These are phyloP conservation scores for Chaitophorus viminalis DNA, from an alignment of 2,888 invertebrate species.

Conservation along the genomic window DNA sequence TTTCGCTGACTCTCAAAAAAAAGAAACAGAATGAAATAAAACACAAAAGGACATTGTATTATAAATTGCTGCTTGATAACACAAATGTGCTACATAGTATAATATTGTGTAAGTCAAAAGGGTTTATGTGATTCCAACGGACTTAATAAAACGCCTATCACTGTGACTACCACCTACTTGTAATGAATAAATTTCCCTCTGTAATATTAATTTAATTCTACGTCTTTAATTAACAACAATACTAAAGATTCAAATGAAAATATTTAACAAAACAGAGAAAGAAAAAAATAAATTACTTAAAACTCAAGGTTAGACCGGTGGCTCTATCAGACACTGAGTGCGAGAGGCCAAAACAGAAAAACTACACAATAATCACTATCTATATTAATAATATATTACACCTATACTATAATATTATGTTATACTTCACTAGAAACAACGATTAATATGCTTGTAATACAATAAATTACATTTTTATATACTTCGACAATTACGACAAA, in stretches of 20 bases:
- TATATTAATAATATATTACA: too few relatives aligned
- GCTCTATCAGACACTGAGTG: not conserved
- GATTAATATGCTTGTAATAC: too few relatives aligned
- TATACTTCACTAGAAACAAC: too few relatives aligned
- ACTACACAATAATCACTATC: not conserved
- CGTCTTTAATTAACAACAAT: conserved; percentile 20
- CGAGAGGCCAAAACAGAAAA: not conserved
- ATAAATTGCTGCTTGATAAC: not conserved
- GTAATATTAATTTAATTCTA: not conserved
- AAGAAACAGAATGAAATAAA: not conserved
- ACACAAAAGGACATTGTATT: not conserved
- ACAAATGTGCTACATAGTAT: not conserved
- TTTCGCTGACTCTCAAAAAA: conserved; percentile 26
- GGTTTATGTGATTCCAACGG: not conserved
- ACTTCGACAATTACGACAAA: too few relatives aligned
- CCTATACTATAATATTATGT: too few relatives aligned
- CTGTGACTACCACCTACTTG: not conserved
- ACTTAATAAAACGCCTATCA: conserved; percentile 2
- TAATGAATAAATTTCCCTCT: not conserved
- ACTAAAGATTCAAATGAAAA: not conserved
- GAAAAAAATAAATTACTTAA: not conserved
- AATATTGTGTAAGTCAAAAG: not conserved
- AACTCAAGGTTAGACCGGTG: not conserved
- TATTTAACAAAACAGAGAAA: not conserved
- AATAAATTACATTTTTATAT: too few relatives aligned